A percentile compares a stretch with the other conserved stretches of the same genome.
These are phyloP conservation scores for Valencia hispanica DNA, from an alignment of 2,797 vertebrate genomes.

Conservation along the genomic window DNA sequence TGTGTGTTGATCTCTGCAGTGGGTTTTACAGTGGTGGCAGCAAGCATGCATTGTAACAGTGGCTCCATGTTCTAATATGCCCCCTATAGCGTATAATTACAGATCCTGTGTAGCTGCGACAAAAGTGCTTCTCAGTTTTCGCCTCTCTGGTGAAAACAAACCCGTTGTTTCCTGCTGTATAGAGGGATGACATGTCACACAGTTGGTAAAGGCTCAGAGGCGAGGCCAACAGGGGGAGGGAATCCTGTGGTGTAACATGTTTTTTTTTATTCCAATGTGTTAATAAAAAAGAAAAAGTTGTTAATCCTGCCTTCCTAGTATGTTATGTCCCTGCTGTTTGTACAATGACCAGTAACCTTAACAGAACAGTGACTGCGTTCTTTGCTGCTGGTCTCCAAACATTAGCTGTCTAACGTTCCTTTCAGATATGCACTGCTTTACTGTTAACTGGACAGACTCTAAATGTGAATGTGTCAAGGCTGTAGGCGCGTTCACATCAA, in stretches of 20 bases:
- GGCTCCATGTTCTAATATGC: conserved; percentile 20
- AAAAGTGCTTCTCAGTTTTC: conserved; percentile 43
- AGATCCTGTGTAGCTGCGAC: conserved; percentile 48
- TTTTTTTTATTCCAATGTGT: conserved; percentile 13
- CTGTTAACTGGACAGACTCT: neutral
- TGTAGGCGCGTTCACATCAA: neutral
- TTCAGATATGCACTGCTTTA: neutral
- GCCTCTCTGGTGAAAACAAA: conserved; percentile 34
- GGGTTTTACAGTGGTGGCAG: conserved; percentile 22
- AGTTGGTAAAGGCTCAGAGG: conserved; percentile 24
- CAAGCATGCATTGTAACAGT: conserved; percentile 10
- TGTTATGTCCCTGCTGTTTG: conserved; percentile 17
- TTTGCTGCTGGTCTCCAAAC: neutral
- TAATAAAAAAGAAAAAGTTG: conserved; percentile 4
- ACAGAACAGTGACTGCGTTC: neutral
- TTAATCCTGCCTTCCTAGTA: conserved; percentile 17
- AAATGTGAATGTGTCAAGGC: neutral
- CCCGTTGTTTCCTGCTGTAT: conserved; percentile 31
- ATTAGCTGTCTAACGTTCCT: neutral
- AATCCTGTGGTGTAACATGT: neutral
- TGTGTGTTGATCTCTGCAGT: conserved; percentile 26
- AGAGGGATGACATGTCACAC: conserved; percentile 40
- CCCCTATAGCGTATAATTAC: conserved; percentile 64
- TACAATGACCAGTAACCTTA: neutral
- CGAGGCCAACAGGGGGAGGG: neutral